These are phyloP conservation scores for Hypotaenidia okinawae DNA, from an alignment of 2,797 vertebrate genomes.

Conservation along the genomic window DNA sequence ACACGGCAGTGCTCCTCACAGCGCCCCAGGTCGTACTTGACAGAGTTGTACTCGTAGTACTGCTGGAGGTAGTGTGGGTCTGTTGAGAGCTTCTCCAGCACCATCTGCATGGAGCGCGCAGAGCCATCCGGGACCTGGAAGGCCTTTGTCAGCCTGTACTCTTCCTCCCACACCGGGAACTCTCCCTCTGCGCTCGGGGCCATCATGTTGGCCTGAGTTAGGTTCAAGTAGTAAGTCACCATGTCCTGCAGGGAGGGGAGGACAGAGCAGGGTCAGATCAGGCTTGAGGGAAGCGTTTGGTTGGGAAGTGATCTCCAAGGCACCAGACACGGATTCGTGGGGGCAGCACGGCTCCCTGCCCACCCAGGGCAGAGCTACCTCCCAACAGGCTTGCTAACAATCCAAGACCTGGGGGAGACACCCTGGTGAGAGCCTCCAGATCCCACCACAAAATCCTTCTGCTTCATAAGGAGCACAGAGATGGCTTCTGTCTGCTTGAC, in stretches of 20 bases:
- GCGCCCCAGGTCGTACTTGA: slow-evolving; percentile 82
- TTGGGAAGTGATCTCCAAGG: background rate
- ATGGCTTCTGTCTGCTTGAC: background rate
- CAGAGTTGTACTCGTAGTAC: slow-evolving; percentile 91
- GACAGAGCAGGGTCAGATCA: background rate
- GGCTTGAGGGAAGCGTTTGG: background rate
- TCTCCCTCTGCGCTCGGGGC: slow-evolving; percentile 79
- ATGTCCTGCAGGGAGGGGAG: slow-evolving; percentile 81
- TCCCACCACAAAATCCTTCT: too few relatives aligned
- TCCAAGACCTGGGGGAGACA: background rate
- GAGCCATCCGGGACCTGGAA: slow-evolving; percentile 85
- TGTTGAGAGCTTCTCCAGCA: slow-evolving; percentile 75
- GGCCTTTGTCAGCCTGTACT: slow-evolving; percentile 88
- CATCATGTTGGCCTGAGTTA: slow-evolving; percentile 83
- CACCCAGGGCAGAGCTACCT: background rate
- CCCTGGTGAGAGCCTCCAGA: background rate
- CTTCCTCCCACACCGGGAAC: slow-evolving; percentile 86
- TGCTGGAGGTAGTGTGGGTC: slow-evolving; percentile 81
- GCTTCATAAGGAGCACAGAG: background rate
- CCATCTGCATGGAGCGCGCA: slow-evolving; percentile 82
- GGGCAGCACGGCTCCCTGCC: background rate
- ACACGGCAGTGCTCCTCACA: slow-evolving; percentile 82
- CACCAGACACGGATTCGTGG: rapidly evolving
- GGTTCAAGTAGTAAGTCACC: slow-evolving; percentile 91
- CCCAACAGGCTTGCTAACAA: rapidly evolving